Percentiles rank a stretch among this genome's conserved stretches.
These are phyloP conservation scores for Aphrocallistes beatrix DNA, from an alignment of 37 sponge, comb jelly and placozoan species.

Conservation along the genomic window DNA sequence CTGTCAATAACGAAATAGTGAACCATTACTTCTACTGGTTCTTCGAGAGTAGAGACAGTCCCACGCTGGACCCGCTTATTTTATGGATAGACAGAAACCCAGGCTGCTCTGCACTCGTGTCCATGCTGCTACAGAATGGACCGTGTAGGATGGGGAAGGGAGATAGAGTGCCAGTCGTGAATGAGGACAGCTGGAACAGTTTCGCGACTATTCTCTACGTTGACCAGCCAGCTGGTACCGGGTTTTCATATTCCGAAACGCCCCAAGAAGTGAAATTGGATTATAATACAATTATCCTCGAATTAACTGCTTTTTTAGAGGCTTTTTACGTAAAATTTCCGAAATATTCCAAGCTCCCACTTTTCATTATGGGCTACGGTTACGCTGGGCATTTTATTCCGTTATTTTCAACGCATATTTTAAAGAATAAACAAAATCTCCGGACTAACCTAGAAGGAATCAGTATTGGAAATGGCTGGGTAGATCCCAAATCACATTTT, in stretches of 20 bases:
- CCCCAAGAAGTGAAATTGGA: conserved; percentile 19
- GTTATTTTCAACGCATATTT: conserved; percentile 58
- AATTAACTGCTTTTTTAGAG: conserved; percentile 25
- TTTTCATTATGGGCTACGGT: conserved; percentile 48
- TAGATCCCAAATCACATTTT: conserved; percentile 66
- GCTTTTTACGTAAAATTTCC: conserved; percentile 35
- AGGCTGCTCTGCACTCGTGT: conserved; percentile 35
- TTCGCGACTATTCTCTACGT: conserved; percentile 45
- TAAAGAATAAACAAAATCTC: conserved; percentile 50
- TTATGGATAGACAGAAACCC: conserved; percentile 43
- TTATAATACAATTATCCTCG: conserved; percentile 28
- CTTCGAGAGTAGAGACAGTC: conserved; percentile 34
- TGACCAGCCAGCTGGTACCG: conserved; percentile 42
- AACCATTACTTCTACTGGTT: conserved; percentile 44
- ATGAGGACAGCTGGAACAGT: conserved; percentile 37
- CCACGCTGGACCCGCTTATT: conserved; percentile 35
- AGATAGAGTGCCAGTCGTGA: conserved; percentile 22
- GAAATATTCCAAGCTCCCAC: conserved; percentile 27
- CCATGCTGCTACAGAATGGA: conserved; percentile 38
- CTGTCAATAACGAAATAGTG: conserved; percentile 12
- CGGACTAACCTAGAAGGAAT: conserved; percentile 74
- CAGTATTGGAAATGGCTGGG: conserved; percentile 85
- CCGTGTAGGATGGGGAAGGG: conserved; percentile 33
- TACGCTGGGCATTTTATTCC: conserved; percentile 84
- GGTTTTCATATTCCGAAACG: conserved; percentile 32